These are phyloP conservation scores for Baccha elongata DNA, from an alignment of 2,888 invertebrate species.

Conservation along the genomic window DNA sequence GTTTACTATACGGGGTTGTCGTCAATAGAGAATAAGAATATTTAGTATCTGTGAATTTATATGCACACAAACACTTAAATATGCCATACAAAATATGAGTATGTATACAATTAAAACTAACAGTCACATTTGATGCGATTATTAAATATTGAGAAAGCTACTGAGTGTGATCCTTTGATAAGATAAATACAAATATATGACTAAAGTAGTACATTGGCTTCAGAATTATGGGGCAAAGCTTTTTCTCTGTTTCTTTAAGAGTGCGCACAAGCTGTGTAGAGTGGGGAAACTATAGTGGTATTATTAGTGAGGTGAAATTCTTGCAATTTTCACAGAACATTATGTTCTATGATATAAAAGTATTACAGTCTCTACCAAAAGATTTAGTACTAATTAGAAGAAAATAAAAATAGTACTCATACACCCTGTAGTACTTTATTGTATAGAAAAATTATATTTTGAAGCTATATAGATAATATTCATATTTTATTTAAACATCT, in stretches of 20 bases:
- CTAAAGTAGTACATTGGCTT: slow-evolving; percentile 11
- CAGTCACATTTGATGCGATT: slow-evolving; percentile 58
- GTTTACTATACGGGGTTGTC: too few species aligned
- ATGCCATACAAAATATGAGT: slow-evolving; percentile 4
- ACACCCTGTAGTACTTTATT: slow-evolving; percentile 6
- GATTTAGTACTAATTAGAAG: background rate
- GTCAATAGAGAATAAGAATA: too few species aligned
- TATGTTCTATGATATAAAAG: slow-evolving; percentile 6
- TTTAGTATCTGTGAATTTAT: background rate
- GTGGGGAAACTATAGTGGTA: slow-evolving; percentile 29
- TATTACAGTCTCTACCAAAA: slow-evolving; percentile 9
- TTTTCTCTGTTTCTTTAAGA: background rate
- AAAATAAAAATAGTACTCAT: slow-evolving; percentile 19
- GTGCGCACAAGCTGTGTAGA: slow-evolving; percentile 36
- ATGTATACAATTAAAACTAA: slow-evolving; percentile 43
- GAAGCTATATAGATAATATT: too few species aligned
- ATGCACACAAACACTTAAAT: slow-evolving; percentile 6
- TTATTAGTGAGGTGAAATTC: slow-evolving; percentile 49
- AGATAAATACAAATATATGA: slow-evolving; percentile 56
- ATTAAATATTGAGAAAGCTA: slow-evolving; percentile 68
- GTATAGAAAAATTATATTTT: background rate
- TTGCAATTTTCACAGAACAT: slow-evolving; percentile 19
- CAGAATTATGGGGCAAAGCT: slow-evolving; percentile 2
- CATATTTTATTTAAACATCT: too few species aligned
- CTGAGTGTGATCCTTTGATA: slow-evolving; percentile 58